Base-by-base conservation (phyloP, 2,113 vertebrate species). In the Phoxinus phoxinus region DNA sequence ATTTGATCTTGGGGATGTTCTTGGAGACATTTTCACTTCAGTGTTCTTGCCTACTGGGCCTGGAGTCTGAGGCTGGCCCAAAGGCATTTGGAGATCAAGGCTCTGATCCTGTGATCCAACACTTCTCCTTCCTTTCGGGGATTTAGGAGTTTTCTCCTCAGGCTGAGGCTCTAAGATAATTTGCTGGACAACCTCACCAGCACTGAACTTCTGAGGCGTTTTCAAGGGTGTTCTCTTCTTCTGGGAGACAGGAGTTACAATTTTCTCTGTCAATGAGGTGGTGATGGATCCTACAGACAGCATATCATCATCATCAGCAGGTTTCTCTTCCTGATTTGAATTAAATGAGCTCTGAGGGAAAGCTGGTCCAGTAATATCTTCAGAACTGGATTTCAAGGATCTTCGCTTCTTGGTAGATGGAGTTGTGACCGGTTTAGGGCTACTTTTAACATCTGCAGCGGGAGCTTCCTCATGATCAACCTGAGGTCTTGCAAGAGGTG, bases 71-170 rank as follows among this genome's bases (percentile, higher is more conserved):
- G 75, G 23, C 27, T 73, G 30, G n/a, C 25, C 3, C 13, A 73
- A 37, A 10, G 37, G 32, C 32, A 35, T 59, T 73, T 74, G 79
- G 74, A 25, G 23, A 56, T 37, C 48, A 37, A 53, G 59, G 25
- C 46, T 76, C 25, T 32, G 76, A 48, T 69, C 21, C 76, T 56
- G 76, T 53, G 72, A 61, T n/a, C 12, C 13, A 21, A 30, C n/a
- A n/a, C 91, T 94, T 78, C 85, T 90, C 48, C 92, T 90, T 35
- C 86, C 89, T 59, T 80, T 51, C 1, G 92, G 88, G 0, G 92
- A 92, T 81, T 88, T 91, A 3, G 59, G 71, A 1, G 74, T 76
- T 30, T 63, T 79, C 58, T 88, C 81, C 79, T 82, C 30, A 8
- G 73, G 21, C 4, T 59, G 71, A 32, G 23, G 21, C 73, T 83